Percentiles rank a stretch among this genome's conserved stretches.
Conservation (phyloP, 2,888 invertebrate species). For the Amiota communis region DNA sequence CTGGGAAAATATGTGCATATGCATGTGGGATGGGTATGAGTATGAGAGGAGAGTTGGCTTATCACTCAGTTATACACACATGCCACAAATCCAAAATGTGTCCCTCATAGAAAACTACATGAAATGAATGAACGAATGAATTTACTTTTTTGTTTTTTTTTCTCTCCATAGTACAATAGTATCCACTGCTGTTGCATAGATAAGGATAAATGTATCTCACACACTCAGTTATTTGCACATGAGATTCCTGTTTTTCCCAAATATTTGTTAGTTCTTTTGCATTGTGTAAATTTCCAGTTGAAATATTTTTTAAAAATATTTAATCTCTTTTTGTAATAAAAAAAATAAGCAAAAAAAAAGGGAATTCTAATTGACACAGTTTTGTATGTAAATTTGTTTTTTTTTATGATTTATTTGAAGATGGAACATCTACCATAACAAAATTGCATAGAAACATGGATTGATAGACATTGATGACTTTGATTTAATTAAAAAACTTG, state of each 20-base stretch:
- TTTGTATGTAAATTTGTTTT: not conserved
- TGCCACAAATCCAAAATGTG: too few relatives aligned
- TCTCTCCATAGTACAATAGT: not conserved
- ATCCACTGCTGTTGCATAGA: not conserved
- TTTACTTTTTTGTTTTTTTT: not conserved
- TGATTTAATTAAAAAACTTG: not conserved
- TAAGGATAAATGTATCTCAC: not conserved
- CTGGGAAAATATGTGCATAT: slow-evolving; percentile 24
- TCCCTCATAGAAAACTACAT: too few relatives aligned
- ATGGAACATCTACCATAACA: not conserved
- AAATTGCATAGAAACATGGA: not conserved
- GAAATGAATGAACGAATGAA: too few relatives aligned
- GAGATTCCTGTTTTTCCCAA: not conserved
- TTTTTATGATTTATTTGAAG: not conserved
- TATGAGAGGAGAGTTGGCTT: too few relatives aligned
- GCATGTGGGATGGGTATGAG: slow-evolving; percentile 27
- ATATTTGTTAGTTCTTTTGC: not conserved
- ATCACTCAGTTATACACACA: too few relatives aligned
- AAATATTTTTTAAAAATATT: too few relatives aligned
- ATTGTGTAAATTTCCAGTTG: too few relatives aligned
- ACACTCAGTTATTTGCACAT: not conserved
- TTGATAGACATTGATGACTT: not conserved
- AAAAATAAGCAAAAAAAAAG: too few relatives aligned
- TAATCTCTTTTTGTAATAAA: too few relatives aligned
- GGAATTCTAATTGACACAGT: not conserved